Evolutionary conservation across 2,797 vertebrate genomes (phyloP).

Genomic region (Chiropotes sagulatus): DNA sequence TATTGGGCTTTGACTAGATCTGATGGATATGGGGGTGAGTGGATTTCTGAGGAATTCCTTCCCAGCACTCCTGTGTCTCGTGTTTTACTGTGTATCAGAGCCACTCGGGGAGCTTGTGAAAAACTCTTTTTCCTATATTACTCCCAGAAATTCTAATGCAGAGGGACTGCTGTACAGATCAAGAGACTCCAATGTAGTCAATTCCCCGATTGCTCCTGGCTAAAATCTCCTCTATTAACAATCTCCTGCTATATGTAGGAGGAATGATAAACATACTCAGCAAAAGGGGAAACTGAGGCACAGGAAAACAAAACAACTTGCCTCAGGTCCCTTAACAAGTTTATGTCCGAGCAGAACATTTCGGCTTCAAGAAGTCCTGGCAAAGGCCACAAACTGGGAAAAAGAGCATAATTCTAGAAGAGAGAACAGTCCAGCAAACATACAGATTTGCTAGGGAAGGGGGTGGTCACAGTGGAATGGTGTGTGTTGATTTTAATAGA

Average conservation of each 20-base stretch:
- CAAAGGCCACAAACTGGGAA: not conserved
- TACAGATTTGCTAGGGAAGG: not conserved
- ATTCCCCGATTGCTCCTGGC: not conserved
- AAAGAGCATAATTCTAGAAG: not conserved
- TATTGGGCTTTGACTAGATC: not conserved
- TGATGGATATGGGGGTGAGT: not conserved
- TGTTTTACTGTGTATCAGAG: not conserved
- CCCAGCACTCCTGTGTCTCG: not conserved
- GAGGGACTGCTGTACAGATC: not conserved
- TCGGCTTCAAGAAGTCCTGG: not conserved
- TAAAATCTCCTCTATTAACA: not conserved
- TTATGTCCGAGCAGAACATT: not conserved
- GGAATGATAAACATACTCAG: not conserved
- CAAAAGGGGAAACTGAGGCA: constrained; percentile 47
- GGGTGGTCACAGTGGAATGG: accelerated
- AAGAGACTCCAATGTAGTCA: not conserved
- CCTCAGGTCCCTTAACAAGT: not conserved
- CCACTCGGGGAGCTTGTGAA: not conserved
- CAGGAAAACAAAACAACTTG: not conserved
- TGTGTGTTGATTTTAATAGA: not conserved
- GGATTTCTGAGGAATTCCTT: not conserved
- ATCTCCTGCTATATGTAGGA: not conserved
- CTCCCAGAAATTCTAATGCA: not conserved
- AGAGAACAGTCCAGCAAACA: not conserved
- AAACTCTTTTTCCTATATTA: not conserved